Evolutionary conservation across 2,888 invertebrate species (phyloP), one percentile per base, ranked within the genome.

Genomic region (Amphipyra berbera): DNA sequence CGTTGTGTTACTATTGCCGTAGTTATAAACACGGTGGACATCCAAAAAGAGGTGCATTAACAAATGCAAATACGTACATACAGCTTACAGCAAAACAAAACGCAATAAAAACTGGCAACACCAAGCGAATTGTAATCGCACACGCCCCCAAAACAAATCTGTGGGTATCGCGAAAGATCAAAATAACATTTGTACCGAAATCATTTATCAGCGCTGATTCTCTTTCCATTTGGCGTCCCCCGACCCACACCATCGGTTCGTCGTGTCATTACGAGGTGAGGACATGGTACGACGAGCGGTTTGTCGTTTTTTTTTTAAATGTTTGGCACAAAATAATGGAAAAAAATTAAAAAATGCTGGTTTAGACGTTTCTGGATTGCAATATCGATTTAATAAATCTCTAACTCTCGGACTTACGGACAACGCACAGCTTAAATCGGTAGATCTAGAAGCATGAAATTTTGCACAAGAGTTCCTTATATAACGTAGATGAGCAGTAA

Each of bases 161-260:
- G 78, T 73, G 84, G 87, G 77, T 92, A 93, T 93, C 92, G 91
- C 85, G 83, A 85, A 88, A 90, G 91, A 93, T 93, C 93, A 91
- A 90, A 92, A 92, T 90, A 92, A 92, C 93, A 93, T 93, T 93
- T 93, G 92, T 92, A 89, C 88, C 87, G 84, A 89, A 92, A 92
- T 93, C 93, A 93, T 93, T 93, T 93, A 93, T 93, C 93, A 93
- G 90, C 82, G 82, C 83, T 89, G 91, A 92, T 90, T 91, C 92
- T 88, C 87, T 92, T 93, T 90, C 92, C 91, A 92, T 92, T 93
- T 89, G 89, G 84, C 85, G 81, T 82, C 88, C 89, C 87, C 82
- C 78, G 81, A 73, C 83, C 71, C 76, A 79, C 80, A 77, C 83
- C 82, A 79, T 79, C 71, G 69, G 78, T 80, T 46, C 56, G 68